Base-by-base conservation (phyloP, 1,140 invertebrate species). In the Orussus abietinus region DNA sequence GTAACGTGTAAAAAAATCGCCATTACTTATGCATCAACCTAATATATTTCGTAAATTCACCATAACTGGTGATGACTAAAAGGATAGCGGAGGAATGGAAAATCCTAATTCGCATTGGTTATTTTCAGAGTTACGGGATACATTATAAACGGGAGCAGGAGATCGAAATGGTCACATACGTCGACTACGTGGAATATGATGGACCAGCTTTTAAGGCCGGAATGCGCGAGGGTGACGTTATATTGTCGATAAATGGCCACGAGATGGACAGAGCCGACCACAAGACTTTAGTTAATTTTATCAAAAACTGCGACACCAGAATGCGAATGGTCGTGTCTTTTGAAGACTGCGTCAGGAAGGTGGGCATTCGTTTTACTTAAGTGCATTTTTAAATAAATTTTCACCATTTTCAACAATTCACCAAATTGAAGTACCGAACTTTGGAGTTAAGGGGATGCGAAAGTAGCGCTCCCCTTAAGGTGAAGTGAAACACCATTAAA, bases 271-370 rank as follows among this genome's bases (percentile, higher is more conserved):
- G 86, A 45, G 85, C 87, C 0, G 90, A 94, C 65, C 93, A 96
- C 62, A 86, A 90, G 53, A 86, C 88, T 17, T 78, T 96, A 10
- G 92, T 96, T 1, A 84, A 83, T 55, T 92, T 89, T 53, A 95
- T 96, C 31, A 92, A 92, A 65, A 82, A 84, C 49, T 93, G 92
- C 75, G 88, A 91, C 59, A 78, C 86, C 5, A 77, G 90, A 43
- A 92, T 96, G 86, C 78, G 92, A 39, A 92, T 96, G 83, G 92
- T 96, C 2, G 92, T 96, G 0, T 81, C 94, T 3, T 96, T 95
- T 64, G 92, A 96, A 75, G 90, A 96, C 63, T 94, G 93, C 57
- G 91, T 95, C 0, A 79, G 88, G 36, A 96, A 96, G 80, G 91
- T 88, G 57, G 49, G 47, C 49, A 28, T 65, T 51, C 47, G 54